Base-by-base conservation (phyloP, 2,797 vertebrate species). In the Megalops cyprinoides region DNA sequence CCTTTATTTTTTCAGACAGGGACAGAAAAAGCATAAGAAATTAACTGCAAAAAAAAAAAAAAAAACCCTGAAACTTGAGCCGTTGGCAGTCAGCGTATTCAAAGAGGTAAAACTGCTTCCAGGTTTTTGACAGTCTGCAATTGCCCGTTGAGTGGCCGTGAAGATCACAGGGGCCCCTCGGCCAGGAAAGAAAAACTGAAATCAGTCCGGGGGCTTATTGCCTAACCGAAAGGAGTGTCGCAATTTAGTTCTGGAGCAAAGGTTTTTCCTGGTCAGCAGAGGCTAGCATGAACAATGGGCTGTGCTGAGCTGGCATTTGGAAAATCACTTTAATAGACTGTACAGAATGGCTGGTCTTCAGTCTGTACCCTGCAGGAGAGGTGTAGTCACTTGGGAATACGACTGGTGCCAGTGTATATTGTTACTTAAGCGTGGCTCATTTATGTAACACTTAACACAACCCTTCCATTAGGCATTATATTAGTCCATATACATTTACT, bases 321-420 rank as follows among this genome's bases (percentile, higher is more conserved):
- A 98, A 99, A 99, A 99, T 97, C 94, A 97, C 97, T 98, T 98
- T 99, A 99, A 98, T 98, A 97, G 95, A 96, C 97, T 96, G 95
- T 97, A 98, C 95, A 97, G 96, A 97, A 97, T 95, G 96, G 96
- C 96, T 99, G 98, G 98, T 99, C 98, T 96, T 97, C 97, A 96
- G 98, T 98, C 97, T 98, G 97, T 97, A 97, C 96, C 95, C 95
- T 95, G 94, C 95, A 92, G 94, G 95, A 94, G 97, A 96, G 96
- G 97, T 95, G 94, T 95, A 95, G 96, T 95, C 96, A 91, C 96
- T 94, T 96, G 95, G 97, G 96, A 98, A 98, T 96, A 96, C 97
- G 97, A 97, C 95, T 96, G 90, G 95, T 97, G 95, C 97, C 96
- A 96, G 93, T 94, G 92, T 95, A 92, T 94, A 93, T 92, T 81